phyloP scores from a whole-genome alignment of 1,140 invertebrate genomes.

The Reticulitermes speratus region DNA sequence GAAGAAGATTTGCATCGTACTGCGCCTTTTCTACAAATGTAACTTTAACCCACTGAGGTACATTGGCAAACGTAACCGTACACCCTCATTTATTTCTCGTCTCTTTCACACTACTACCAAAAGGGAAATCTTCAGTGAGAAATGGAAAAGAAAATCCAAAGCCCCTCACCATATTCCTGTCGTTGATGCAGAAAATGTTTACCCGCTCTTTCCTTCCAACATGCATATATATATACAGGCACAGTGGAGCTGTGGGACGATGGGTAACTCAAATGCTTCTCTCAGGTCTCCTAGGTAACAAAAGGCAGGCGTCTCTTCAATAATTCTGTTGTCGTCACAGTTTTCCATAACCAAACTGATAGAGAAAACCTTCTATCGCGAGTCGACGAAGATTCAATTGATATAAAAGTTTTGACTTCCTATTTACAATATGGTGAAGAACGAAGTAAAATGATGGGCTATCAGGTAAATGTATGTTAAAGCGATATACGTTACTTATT shows the following conservation, averaged over 20 bases:
- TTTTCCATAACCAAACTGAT: not conserved
- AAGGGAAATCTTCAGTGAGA: not conserved
- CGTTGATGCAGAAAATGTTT: conserved; percentile 2
- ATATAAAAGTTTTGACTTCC: no score
- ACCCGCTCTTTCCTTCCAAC: not conserved
- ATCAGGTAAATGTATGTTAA: no score
- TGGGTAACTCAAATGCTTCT: not conserved
- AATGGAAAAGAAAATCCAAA: not conserved
- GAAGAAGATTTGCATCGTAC: no score
- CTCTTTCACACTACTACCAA: not conserved
- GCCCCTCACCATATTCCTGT: not conserved
- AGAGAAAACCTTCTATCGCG: not conserved
- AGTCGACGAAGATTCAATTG: no score
- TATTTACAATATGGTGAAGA: no score
- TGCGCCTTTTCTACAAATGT: not conserved
- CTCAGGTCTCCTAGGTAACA: conserved; percentile 3
- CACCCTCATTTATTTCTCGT: not conserved
- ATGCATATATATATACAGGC: not conserved
- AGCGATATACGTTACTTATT: no score
- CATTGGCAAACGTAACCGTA: not conserved
- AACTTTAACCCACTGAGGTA: not conserved
- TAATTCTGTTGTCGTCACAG: not conserved
- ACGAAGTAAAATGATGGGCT: no score
- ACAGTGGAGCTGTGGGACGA: not conserved
- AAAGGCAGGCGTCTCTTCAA: not conserved